Conservation (phyloP, 2,797 vertebrate species). For the Pangasius macronema region DNA sequence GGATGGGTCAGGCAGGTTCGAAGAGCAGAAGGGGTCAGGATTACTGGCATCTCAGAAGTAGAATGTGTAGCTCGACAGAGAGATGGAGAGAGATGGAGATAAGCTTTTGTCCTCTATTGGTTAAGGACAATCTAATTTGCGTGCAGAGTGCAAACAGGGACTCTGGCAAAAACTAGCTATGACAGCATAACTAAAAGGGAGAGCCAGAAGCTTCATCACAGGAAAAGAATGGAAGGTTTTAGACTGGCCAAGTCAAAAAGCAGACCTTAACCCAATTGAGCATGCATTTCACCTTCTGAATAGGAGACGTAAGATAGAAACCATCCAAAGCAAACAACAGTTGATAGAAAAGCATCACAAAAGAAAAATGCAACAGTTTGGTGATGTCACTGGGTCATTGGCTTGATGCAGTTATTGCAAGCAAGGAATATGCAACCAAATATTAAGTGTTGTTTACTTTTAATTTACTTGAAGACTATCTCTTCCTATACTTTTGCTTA, state of each 20-base stretch:
- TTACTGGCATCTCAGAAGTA: too few species aligned
- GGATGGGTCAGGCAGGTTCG: too few species aligned
- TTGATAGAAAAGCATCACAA: neutral
- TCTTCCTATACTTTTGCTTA: neutral
- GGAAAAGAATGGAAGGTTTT: neutral
- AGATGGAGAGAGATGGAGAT: too few species aligned
- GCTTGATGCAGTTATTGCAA: neutral
- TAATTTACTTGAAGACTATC: neutral
- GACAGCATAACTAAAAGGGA: too few species aligned
- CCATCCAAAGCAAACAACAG: neutral
- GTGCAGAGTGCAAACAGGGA: too few species aligned
- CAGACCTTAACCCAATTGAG: neutral
- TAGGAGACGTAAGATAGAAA: too few species aligned
- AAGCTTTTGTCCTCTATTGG: too few species aligned
- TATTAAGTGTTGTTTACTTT: neutral
- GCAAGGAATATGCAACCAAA: neutral
- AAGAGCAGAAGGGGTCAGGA: too few species aligned
- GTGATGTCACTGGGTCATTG: neutral
- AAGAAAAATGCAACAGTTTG: neutral
- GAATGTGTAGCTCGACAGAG: too few species aligned
- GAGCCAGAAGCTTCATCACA: too few species aligned
- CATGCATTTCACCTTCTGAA: neutral
- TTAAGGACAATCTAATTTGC: too few species aligned
- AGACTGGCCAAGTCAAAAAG: neutral
- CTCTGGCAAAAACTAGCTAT: too few species aligned